Conservation (phyloP, 2,113 vertebrate genomes). For the Perccottus glenii region DNA sequence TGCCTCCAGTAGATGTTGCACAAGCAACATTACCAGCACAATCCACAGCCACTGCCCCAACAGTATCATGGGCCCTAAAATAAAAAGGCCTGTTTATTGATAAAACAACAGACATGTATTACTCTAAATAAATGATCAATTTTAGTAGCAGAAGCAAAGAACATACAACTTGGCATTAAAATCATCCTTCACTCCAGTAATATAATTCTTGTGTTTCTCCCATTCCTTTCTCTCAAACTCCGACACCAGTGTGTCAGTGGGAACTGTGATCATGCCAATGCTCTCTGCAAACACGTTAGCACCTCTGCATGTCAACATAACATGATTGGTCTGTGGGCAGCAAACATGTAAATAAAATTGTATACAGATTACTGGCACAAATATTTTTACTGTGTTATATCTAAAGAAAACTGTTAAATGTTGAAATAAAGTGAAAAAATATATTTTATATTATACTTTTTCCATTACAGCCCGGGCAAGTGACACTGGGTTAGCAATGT, state of each 20-base stretch:
- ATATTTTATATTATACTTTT: constrained; percentile 55
- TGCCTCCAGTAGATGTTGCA: constrained; percentile 82
- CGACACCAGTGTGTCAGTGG: constrained; percentile 69
- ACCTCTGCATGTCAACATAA: constrained; percentile 74
- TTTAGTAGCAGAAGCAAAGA: neutral
- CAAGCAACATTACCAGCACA: constrained; percentile 78
- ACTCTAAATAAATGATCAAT: neutral
- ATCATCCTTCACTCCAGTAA: constrained; percentile 66
- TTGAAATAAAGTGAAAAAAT: neutral
- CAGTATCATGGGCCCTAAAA: constrained; percentile 80
- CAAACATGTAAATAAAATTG: constrained; percentile 15
- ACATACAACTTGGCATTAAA: constrained; percentile 73
- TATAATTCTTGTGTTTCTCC: constrained; percentile 72
- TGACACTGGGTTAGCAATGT: constrained; percentile 79
- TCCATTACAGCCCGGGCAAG: constrained; percentile 77
- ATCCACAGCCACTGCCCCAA: constrained; percentile 78
- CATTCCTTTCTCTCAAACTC: constrained; percentile 72
- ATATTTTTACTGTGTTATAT: neutral
- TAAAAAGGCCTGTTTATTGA: neutral
- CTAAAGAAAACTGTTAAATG: neutral
- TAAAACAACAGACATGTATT: neutral
- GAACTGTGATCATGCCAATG: constrained; percentile 63
- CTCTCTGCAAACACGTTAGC: constrained; percentile 78
- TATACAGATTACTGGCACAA: neutral
- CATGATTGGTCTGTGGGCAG: constrained; percentile 72